phyloP scores from a whole-genome alignment of 2,888 invertebrate species.

The Campoplex nolae region DNA sequence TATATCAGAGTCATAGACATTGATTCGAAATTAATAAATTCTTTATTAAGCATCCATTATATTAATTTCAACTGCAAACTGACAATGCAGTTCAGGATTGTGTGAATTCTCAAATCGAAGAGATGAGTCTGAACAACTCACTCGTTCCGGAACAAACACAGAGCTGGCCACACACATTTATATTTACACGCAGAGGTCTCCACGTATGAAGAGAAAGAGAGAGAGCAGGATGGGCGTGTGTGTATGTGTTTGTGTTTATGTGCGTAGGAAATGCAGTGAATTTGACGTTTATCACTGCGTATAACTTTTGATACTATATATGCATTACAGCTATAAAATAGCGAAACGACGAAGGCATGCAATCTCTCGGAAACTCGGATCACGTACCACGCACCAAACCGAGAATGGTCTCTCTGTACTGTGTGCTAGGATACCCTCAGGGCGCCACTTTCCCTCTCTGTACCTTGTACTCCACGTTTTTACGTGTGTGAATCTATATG shows the following conservation, averaged over 20 bases:
- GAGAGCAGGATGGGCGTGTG: background rate
- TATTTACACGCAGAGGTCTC: background rate
- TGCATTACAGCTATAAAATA: constrained; percentile 59
- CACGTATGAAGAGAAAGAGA: background rate
- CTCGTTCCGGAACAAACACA: too few species aligned
- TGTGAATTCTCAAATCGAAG: too few species aligned
- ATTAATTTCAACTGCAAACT: too few species aligned
- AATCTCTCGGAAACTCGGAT: constrained; percentile 68
- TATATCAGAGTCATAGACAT: too few species aligned
- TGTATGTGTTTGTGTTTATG: background rate
- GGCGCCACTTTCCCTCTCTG: constrained; percentile 48
- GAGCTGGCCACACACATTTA: too few species aligned
- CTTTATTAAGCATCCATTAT: background rate
- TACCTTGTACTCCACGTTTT: background rate
- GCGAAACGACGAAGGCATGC: constrained; percentile 50
- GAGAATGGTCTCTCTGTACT: constrained; percentile 16
- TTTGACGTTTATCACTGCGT: constrained; percentile 59
- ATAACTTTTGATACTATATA: constrained; percentile 21
- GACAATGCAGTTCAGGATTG: too few species aligned
- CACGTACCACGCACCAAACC: constrained; percentile 69
- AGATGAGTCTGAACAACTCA: too few species aligned
- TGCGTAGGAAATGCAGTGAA: constrained; percentile 38
- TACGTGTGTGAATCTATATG: constrained; percentile 9
- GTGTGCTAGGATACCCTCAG: constrained; percentile 16
- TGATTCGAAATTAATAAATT: background rate